Evolutionary conservation across 2,113 vertebrate genomes (phyloP), one percentile per base, ranked within the genome.

Genomic region (Ciconia stormi): DNA sequence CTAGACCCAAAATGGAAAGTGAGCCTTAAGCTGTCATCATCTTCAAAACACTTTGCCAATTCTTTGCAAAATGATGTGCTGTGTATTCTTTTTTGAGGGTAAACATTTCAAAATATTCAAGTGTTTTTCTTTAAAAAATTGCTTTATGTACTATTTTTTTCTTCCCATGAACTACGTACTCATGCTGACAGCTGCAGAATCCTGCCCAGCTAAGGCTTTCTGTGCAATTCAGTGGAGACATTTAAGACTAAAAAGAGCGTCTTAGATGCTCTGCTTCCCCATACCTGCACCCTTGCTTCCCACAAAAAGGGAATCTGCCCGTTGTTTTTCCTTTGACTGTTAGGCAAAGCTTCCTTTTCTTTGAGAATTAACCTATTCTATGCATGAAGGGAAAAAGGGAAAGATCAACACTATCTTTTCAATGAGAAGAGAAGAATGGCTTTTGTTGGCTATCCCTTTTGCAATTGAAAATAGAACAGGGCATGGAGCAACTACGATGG

Each of bases 401-500:
- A 90, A 90, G 34, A 38, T 0, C 0, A 76, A 13, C 22, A 22
- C 3, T 26, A 8, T 2, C 7, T 66, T 63, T 76, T 52, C 47
- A 67, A 11, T 7, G 13, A 72, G 59, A 92, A 70, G 18, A 36
- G 5, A 52, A 87, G 25, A 36, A 46, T 13, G 16, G 34, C 38
- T 49, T 73, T 58, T 42, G 12, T 11, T 19, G 9, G 22, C 4
- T 36, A 23, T 3, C 5, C 10, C 22, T 67, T 81, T 29, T 17
- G 27, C 5, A 1, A 58, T 55, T 0, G 5, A 87, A 65, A 74
- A 72, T 0, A 7, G 20, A 79, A 42, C 6, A 11, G 34, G 11
- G 11, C 16, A 36, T 1, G 4, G 10, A 67, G 34, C 19, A n/a
- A 59, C n/a, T 14, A 29, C 2, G 0, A 6, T 6, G 15, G 55